Evolutionary conservation across 2,888 invertebrate species (phyloP).

Genomic region (Harpagoxenus sublaevis): DNA sequence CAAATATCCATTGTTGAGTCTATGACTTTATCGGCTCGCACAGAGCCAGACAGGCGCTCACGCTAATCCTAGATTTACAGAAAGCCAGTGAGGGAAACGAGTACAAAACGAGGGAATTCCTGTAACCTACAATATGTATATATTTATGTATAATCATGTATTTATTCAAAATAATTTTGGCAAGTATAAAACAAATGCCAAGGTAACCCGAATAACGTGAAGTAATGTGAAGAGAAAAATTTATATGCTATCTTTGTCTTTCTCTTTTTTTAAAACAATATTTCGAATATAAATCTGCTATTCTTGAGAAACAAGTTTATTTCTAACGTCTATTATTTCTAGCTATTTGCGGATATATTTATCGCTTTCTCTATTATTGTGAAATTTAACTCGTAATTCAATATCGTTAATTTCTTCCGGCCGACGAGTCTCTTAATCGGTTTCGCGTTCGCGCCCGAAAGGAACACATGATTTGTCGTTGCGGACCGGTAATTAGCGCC

Average conservation of each 20-base stretch:
- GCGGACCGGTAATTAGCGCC: constrained; percentile 26
- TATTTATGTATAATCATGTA: background rate
- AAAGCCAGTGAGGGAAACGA: constrained; percentile 4
- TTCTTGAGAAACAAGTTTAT: constrained; percentile 56
- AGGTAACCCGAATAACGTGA: background rate
- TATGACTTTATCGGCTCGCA: constrained; percentile 43
- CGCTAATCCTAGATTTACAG: constrained; percentile 48
- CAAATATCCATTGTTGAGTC: constrained; percentile 45
- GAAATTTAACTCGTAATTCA: constrained; percentile 72
- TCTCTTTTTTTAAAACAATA: background rate
- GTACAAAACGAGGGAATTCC: background rate
- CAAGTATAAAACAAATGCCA: constrained; percentile 5
- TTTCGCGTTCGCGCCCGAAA: constrained; percentile 35
- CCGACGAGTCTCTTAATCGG: constrained; percentile 48
- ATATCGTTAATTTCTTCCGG: constrained; percentile 64
- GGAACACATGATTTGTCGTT: constrained; percentile 38
- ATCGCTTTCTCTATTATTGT: constrained; percentile 58
- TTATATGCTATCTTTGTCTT: background rate
- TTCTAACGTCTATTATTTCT: constrained; percentile 42
- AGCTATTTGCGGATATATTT: constrained; percentile 40
- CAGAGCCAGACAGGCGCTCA: constrained; percentile 21
- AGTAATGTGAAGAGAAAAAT: background rate
- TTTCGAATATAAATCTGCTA: background rate
- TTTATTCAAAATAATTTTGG: constrained; percentile 15
- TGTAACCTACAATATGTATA: background rate